phyloP scores from a whole-genome alignment of 2,113 vertebrate species.

The Macquaria australasica region DNA sequence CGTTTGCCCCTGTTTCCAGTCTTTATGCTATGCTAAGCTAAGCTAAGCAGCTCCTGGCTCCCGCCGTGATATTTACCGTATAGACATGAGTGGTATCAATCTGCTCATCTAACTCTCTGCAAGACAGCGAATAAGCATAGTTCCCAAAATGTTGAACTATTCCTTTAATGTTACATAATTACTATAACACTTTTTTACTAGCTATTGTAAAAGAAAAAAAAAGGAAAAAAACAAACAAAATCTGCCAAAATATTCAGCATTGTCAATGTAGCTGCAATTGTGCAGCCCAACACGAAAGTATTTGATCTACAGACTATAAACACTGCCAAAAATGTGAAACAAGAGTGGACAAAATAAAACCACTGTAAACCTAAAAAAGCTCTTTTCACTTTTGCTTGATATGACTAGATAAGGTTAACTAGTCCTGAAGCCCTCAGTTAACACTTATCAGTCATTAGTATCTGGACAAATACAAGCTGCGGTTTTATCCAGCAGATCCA shows the following conservation, averaged over 20 bases:
- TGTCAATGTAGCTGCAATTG: neutral
- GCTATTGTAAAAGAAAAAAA: neutral
- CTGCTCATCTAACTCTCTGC: too few species aligned
- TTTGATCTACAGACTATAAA: constrained; percentile 1
- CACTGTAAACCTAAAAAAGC: neutral
- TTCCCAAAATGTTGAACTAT: too few species aligned
- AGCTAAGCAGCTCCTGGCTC: too few species aligned
- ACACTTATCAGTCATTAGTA: neutral
- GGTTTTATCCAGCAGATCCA: neutral
- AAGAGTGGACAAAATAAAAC: neutral
- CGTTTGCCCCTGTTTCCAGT: too few species aligned
- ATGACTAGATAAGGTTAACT: neutral
- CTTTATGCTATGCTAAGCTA: too few species aligned
- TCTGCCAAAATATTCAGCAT: neutral
- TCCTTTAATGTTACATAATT: neutral
- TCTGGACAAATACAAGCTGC: neutral
- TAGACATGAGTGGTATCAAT: too few species aligned
- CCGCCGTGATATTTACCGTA: too few species aligned
- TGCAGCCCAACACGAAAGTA: neutral
- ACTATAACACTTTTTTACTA: neutral
- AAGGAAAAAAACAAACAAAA: too few species aligned
- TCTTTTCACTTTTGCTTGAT: neutral
- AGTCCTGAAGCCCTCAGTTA: neutral
- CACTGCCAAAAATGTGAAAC: neutral
- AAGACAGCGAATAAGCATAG: too few species aligned